These are phyloP conservation scores for Netelia melanura DNA, from an alignment of 2,888 invertebrate species.

Conservation along the genomic window DNA sequence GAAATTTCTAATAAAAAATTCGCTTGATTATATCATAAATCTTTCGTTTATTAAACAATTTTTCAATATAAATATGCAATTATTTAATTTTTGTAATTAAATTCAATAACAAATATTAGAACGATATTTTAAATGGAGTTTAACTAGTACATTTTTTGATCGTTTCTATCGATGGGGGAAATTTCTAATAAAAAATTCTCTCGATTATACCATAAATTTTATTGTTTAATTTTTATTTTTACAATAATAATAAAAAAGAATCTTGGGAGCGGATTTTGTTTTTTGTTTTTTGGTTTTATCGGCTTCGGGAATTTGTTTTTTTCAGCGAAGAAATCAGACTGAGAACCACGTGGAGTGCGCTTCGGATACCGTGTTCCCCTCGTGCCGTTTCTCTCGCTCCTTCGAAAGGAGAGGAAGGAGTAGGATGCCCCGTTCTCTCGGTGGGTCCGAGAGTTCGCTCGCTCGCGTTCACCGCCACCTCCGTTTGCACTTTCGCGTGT, in stretches of 20 bases:
- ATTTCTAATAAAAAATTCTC: neutral
- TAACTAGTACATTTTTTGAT: neutral
- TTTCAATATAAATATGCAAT: neutral
- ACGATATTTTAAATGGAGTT: neutral
- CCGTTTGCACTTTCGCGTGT: slow-evolving; percentile 65
- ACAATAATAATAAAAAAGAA: neutral
- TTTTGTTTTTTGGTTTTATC: neutral
- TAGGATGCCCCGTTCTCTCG: slow-evolving; percentile 48
- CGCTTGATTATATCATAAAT: neutral
- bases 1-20: neutral
- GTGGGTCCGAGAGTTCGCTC: slow-evolving; percentile 49
- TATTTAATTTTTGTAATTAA: slow-evolving; percentile 2
- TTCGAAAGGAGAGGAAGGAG: slow-evolving; percentile 38
- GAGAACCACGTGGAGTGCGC: slow-evolving; percentile 76
- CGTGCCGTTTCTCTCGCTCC: slow-evolving; percentile 43
- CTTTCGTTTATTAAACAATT: neutral
- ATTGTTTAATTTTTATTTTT: neutral
- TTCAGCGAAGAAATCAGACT: slow-evolving; percentile 63
- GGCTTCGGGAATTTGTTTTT: slow-evolving; percentile 1
- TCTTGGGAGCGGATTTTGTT: no score
- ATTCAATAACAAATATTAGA: neutral
- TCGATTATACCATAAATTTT: neutral
- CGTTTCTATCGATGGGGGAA: neutral
- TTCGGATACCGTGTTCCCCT: slow-evolving; percentile 60
- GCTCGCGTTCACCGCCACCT: slow-evolving; percentile 60